Conservation (phyloP, 1,140 invertebrate species). For the Hormaphis cornu region DNA sequence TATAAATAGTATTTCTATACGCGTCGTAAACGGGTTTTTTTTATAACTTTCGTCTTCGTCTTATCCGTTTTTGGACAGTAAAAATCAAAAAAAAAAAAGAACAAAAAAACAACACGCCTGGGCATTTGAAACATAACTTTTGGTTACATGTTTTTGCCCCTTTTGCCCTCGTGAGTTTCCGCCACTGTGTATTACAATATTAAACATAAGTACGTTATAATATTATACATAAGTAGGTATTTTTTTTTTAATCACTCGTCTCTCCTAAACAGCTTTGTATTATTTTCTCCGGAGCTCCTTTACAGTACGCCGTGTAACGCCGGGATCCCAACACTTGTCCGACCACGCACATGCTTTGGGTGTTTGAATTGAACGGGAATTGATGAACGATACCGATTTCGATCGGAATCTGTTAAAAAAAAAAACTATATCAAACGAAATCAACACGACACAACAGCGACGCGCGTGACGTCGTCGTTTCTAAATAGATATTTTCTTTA, state of each 20-base stretch:
- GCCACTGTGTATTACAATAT: no score
- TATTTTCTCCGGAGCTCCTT: conserved; percentile 86
- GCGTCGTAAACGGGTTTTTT: no score
- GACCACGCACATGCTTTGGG: conserved; percentile 86
- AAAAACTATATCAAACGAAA: no score
- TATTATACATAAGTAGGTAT: not conserved
- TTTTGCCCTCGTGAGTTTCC: no score
- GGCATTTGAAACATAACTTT: no score
- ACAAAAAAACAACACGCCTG: no score
- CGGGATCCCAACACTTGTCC: conserved; percentile 61
- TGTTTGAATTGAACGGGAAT: conserved; percentile 79
- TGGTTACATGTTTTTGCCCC: no score
- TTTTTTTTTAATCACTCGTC: conserved; percentile 46
- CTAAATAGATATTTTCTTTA: not conserved
- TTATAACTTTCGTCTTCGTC: no score
- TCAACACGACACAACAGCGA: no score
- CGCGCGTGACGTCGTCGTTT: no score
- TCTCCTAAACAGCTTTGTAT: conserved; percentile 51
- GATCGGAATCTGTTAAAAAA: conserved; percentile 36
- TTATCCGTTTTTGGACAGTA: no score
- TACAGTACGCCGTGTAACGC: conserved; percentile 73
- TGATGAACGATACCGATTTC: conserved; percentile 75
- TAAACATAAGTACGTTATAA: not conserved
- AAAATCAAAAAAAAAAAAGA: not conserved
- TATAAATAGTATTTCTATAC: no score